Base-by-base conservation (phyloP, 2,797 vertebrate species). In the Carapus acus region DNA sequence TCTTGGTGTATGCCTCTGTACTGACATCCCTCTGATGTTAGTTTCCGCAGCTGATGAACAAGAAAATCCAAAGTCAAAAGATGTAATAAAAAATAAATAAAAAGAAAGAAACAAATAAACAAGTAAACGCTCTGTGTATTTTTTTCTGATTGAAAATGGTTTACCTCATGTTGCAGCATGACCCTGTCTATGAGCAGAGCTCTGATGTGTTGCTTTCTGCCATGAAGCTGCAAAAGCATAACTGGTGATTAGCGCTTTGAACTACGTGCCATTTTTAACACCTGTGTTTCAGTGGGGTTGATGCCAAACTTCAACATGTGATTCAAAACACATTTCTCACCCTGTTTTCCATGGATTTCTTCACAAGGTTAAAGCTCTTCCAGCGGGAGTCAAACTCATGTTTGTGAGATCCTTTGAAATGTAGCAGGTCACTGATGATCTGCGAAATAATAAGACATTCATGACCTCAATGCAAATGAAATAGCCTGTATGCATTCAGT, bases 291-390 rank as follows among this genome's bases (percentile, higher is more conserved):
- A 6, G 33, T 41, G 4, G 34, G 2, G 12, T 3, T 52, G 38
- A n/a, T n/a, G n/a, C n/a, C n/a, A n/a, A n/a, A n/a, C n/a, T n/a
- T n/a, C n/a, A n/a, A n/a, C n/a, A n/a, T n/a, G n/a, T n/a, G n/a
- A n/a, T n/a, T n/a, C n/a, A n/a, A n/a, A n/a, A n/a, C n/a, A n/a
- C n/a, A n/a, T n/a, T n/a, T 85, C 91, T 89, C 42, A 98, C 96
- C 88, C 91, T 86, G 83, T 98, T 97, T 83, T 98, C 96, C 96
- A 98, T 98, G 9, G 96, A 96, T 77, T 96, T 98, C 80, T 98
- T 98, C 70, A 98, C 94, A 56, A 98, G 85, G 65, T 91, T 95
- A 86, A 98, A 98, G 82, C 94, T 98, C 79, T 98, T 98, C 96
- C 96, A 97, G 37, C 94, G 89, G 1, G 94, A 94, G 74, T 98